A percentile compares a stretch with the other conserved stretches of the same genome.
Evolutionary conservation across 2,797 vertebrate species (phyloP).

Genomic region (Aeoliscus strigatus): DNA sequence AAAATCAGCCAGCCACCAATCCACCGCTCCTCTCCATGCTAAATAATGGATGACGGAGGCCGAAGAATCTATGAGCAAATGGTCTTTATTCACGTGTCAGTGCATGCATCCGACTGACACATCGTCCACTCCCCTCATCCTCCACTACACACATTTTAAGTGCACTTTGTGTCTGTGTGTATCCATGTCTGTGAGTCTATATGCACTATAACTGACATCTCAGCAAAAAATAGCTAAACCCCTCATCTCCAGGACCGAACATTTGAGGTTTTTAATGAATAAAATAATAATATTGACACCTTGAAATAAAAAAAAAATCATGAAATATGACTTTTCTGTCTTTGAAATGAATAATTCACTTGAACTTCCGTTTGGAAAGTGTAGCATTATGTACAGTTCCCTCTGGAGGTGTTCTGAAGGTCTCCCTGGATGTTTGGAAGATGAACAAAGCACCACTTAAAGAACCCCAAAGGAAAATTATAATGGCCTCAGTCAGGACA

Average conservation of each 20-base stretch:
- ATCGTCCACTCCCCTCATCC: slow-evolving; percentile 46
- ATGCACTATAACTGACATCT: slow-evolving; percentile 42
- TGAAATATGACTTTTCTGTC: slow-evolving; percentile 47
- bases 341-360: slow-evolving; percentile 63
- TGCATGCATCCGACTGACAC: slow-evolving; percentile 49
- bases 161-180: slow-evolving; percentile 48
- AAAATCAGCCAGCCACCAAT: slow-evolving; percentile 62
- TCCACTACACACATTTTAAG: slow-evolving; percentile 50
- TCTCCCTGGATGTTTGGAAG: slow-evolving; percentile 46
- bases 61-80: slow-evolving; percentile 74
- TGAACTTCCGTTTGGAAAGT: slow-evolving; percentile 38
- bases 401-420: slow-evolving; percentile 13
- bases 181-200: slow-evolving; percentile 17
- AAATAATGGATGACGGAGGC: slow-evolving; percentile 74
- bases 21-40: slow-evolving; percentile 56
- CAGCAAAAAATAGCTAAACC: slow-evolving; percentile 29
- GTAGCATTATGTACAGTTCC: slow-evolving; percentile 23
- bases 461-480: slow-evolving; percentile 38
- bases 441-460: slow-evolving; percentile 44
- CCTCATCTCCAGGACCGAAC: slow-evolving; percentile 22
- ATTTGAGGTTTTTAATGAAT: slow-evolving; percentile 50
- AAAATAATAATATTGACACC: slow-evolving; percentile 62
- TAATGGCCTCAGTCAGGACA: slow-evolving; percentile 27
- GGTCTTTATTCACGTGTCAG: slow-evolving; percentile 73
- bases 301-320: slow-evolving; percentile 38